Base-by-base conservation (phyloP, 2,888 invertebrate genomes). In the Eupithecia pulchellata region DNA sequence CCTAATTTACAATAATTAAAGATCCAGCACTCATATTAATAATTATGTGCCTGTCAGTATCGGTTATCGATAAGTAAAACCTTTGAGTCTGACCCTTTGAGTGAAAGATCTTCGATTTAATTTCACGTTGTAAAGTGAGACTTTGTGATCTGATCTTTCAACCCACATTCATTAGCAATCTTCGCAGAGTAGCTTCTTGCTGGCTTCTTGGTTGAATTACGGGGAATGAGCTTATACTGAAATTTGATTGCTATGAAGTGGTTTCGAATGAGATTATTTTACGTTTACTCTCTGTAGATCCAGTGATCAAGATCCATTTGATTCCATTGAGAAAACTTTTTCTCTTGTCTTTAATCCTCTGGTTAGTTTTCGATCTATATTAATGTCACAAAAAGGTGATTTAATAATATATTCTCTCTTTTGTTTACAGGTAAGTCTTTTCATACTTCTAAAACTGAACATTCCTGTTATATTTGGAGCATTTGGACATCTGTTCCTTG, bases 1-100 rank as follows among this genome's bases (percentile, higher is more conserved):
- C 34, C 64, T 64, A 69, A 66, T 69, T 65, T 47, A 30, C 29
- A 57, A 47, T 69, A 69, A 69, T 69, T 67, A 73, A 65, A 42
- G 32, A 20, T 25, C 69, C n/a, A 32, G 71, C 52, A 52, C 13
- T 52, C 20, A 52, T 52, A 52, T 25, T 25, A 52, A 52, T 52
- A 52, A 52, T 47, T 11, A 11, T 9, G 47, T 47, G 47, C 9
- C 47, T 20, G 20, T 47, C 47, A 47, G 20, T 47, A 47, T 47
- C 20, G 9, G 47, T 47, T 20, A 47, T 52, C 25, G 20, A 52
- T 25, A 52, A 25, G 52, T 52, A 4, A 25, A 52, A 52, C 25
- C 13, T 52, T 52, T 52, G 13, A 52, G 52, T 25, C 52, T 13
- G 20, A 47, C 47, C 47, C 47, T 47, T 20, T 20, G 4, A 20